Percentiles rank a stretch among this genome's conserved stretches.
Conservation (phyloP, 92 coral and sea anemone genomes). For the Actinernus sp. region DNA sequence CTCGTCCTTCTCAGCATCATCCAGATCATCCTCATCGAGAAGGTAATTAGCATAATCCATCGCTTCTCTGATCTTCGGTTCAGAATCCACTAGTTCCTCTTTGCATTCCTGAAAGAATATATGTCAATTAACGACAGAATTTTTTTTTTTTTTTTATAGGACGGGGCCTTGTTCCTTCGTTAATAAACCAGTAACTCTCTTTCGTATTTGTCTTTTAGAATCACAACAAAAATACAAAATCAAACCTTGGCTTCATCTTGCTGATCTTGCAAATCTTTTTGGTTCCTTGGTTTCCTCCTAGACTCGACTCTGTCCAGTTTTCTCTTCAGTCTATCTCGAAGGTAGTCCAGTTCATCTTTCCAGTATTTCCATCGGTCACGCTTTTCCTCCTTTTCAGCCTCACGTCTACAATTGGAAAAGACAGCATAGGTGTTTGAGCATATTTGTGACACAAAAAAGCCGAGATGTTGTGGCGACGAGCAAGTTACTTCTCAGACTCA, state of each 20-base stretch:
- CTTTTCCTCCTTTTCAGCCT: slow-evolving; percentile 21
- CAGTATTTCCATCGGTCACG: slow-evolving; percentile 26
- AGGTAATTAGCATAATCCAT: slow-evolving; percentile 30
- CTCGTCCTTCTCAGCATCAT: slow-evolving; percentile 22
- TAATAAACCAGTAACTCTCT: no score
- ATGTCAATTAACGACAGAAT: neutral
- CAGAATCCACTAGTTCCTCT: slow-evolving; percentile 45
- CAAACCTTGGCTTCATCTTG: slow-evolving; percentile 44
- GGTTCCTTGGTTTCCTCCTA: neutral
- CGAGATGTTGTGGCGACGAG: no score
- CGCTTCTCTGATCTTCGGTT: slow-evolving; percentile 48
- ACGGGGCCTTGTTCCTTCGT: no score
- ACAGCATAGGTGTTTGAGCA: no score
- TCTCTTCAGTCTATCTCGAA: slow-evolving; percentile 13
- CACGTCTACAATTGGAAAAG: neutral
- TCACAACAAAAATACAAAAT: no score
- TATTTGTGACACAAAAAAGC: no score
- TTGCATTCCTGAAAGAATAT: slow-evolving; percentile 34
- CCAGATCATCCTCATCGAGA: slow-evolving; percentile 13
- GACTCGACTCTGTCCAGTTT: slow-evolving; percentile 23
- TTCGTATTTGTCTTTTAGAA: no score
- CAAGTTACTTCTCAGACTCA: no score
- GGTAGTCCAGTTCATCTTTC: slow-evolving; percentile 13
- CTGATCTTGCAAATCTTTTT: slow-evolving; percentile 8
- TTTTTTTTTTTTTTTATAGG: no score